These are phyloP conservation scores for Timema podura DNA, from an alignment of 2,888 invertebrate species.

Conservation along the genomic window DNA sequence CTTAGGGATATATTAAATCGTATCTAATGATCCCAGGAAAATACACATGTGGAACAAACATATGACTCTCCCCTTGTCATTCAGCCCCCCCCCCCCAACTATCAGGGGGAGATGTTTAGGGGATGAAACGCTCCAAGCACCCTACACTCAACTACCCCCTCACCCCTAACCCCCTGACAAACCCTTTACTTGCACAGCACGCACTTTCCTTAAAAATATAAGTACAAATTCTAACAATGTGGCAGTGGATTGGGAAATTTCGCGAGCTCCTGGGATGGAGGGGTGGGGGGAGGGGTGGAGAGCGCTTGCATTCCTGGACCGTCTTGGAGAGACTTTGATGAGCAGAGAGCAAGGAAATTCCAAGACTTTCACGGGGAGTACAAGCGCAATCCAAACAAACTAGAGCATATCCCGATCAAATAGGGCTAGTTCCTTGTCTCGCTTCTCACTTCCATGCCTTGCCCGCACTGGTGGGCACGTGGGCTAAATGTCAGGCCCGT, in stretches of 20 bases:
- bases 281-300: background rate
- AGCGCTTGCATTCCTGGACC: background rate
- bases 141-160: background rate
- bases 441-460: too few relatives aligned
- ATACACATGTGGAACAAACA: too few relatives aligned
- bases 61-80: background rate
- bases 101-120: background rate
- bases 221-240: constrained; percentile 27
- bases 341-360: constrained; percentile 27
- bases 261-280: background rate
- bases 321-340: constrained; percentile 24
- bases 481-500: too few relatives aligned
- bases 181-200: background rate
- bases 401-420: background rate
- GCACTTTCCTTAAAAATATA: constrained; percentile 11
- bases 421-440: too few relatives aligned
- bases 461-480: too few relatives aligned
- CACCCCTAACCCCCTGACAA: background rate
- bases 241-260: background rate
- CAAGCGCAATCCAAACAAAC: background rate
- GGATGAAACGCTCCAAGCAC: background rate
- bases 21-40: too few relatives aligned
- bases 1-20: too few relatives aligned
- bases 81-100: background rate
- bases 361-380: constrained; percentile 19